Percentiles rank a stretch among this genome's conserved stretches.
phyloP scores from a whole-genome alignment of 2,888 invertebrate species.

The Hemaris fuciformis region DNA sequence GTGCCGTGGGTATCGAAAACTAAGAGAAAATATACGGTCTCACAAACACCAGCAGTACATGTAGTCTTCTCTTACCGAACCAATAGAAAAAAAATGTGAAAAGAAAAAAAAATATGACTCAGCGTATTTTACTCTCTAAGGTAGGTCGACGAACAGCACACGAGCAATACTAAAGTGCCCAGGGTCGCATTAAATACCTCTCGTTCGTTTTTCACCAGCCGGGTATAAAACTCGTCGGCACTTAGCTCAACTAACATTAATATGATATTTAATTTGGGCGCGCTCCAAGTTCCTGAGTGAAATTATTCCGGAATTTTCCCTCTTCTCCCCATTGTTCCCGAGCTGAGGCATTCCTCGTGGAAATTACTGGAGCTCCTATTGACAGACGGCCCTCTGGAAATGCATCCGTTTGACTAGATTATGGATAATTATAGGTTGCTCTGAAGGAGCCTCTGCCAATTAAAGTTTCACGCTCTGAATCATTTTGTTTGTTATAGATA shows the following conservation, averaged over 20 bases:
- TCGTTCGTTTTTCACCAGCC: background rate
- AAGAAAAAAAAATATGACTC: no score
- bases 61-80: no score
- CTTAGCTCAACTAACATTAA: conserved; percentile 27
- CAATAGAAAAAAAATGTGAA: no score
- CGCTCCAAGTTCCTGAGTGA: conserved; percentile 49
- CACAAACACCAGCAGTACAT: no score
- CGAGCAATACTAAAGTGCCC: background rate
- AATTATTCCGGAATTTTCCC: conserved; percentile 39
- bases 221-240: background rate
- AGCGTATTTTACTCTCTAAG: no score
- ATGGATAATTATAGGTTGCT: background rate
- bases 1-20: no score
- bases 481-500: no score
- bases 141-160: background rate
- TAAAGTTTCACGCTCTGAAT: background rate
- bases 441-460: background rate
- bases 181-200: background rate
- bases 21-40: no score
- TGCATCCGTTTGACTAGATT: conserved; percentile 1
- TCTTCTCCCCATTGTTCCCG: conserved; percentile 40
- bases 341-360: conserved; percentile 11
- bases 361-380: conserved; percentile 10
- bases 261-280: conserved; percentile 54
- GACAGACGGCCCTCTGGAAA: conserved; percentile 3